These are phyloP conservation scores for Creontiades dilutus DNA, from an alignment of 2,888 invertebrate species.

Conservation along the genomic window DNA sequence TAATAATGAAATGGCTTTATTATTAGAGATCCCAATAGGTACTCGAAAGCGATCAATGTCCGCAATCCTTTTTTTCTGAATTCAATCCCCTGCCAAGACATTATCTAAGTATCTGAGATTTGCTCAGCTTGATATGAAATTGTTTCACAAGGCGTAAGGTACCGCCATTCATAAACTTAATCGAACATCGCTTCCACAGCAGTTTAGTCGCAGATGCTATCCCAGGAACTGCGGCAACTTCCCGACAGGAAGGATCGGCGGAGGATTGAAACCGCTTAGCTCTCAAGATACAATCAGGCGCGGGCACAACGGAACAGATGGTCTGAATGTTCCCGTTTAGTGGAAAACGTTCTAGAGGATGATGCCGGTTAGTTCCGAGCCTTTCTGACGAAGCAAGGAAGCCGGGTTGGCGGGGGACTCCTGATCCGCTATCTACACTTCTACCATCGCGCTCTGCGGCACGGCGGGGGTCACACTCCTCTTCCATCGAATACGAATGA, in stretches of 20 bases:
- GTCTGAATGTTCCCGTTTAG: not conserved
- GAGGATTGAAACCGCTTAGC: not conserved
- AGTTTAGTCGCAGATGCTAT: not conserved
- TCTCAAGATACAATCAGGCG: not conserved
- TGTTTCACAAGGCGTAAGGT: not conserved
- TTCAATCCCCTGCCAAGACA: too few relatives aligned
- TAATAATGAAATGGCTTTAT: too few relatives aligned
- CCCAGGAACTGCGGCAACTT: not conserved
- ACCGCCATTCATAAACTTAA: not conserved
- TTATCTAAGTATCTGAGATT: not conserved
- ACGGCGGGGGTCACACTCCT: not conserved
- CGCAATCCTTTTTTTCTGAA: too few relatives aligned
- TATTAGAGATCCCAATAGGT: too few relatives aligned
- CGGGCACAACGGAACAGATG: slow-evolving; percentile 12
- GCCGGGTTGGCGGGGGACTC: not conserved
- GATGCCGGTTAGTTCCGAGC: not conserved
- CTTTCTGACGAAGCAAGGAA: slow-evolving; percentile 34
- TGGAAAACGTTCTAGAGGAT: slow-evolving; percentile 22
- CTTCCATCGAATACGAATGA: not conserved
- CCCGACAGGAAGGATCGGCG: not conserved
- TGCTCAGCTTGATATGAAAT: not conserved
- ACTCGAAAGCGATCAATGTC: too few relatives aligned
- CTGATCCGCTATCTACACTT: slow-evolving; percentile 38
- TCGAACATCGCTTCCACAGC: not conserved
- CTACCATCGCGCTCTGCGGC: not conserved